These are phyloP conservation scores for Mesorhabditis spiculigera DNA, from an alignment of 2,888 invertebrate species.

Conservation along the genomic window DNA sequence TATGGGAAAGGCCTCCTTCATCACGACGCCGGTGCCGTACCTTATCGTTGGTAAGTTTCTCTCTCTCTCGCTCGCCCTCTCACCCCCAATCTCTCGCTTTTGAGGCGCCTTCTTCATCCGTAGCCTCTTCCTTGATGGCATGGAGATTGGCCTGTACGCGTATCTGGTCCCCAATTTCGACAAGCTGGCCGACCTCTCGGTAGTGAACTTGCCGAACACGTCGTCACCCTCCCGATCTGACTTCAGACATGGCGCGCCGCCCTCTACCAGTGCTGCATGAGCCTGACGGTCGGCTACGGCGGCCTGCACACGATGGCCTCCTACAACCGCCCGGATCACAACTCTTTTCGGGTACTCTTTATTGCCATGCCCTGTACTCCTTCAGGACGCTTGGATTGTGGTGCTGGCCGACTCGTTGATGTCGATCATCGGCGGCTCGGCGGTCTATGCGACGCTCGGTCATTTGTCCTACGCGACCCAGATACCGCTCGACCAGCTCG, in stretches of 20 bases:
- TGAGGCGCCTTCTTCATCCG: slow-evolving; percentile 28
- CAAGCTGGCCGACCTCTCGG: slow-evolving; percentile 26
- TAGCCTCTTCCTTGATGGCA: slow-evolving; percentile 43
- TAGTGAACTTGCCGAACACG: not conserved
- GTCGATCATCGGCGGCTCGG: slow-evolving; percentile 35
- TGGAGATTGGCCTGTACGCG: slow-evolving; percentile 35
- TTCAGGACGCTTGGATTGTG: slow-evolving; percentile 46
- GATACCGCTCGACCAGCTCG: slow-evolving; percentile 21
- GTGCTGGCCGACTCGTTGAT: slow-evolving; percentile 46
- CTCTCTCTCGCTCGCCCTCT: too few species aligned
- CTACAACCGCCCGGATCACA: slow-evolving; percentile 45
- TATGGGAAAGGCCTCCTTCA: slow-evolving; percentile 32
- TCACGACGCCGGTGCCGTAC: slow-evolving; percentile 8
- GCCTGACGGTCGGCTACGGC: slow-evolving; percentile 48
- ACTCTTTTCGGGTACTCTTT: slow-evolving; percentile 32
- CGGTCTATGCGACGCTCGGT: slow-evolving; percentile 41
- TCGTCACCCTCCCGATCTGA: not conserved
- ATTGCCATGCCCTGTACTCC: not conserved
- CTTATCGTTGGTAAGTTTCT: not conserved
- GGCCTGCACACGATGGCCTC: slow-evolving; percentile 45
- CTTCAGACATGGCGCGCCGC: slow-evolving; percentile 44
- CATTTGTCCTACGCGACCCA: slow-evolving; percentile 29
- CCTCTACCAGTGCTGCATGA: slow-evolving; percentile 49
- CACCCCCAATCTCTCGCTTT: not conserved
- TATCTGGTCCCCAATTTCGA: slow-evolving; percentile 32